phyloP scores from a whole-genome alignment of 2,888 invertebrate species.

The Eumacrocentrus americanus region DNA sequence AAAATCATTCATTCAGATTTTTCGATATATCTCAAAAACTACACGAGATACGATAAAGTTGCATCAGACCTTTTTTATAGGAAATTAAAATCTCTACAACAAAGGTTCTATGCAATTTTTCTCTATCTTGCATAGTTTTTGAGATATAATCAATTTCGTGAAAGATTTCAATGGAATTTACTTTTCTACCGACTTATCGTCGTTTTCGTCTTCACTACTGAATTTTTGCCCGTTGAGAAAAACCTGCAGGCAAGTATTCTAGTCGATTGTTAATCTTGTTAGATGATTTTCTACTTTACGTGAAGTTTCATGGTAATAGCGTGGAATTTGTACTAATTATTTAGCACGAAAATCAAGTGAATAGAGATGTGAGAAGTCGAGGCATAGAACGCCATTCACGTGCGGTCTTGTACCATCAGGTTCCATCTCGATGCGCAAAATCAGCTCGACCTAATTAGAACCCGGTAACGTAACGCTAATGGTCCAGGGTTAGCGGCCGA shows the following conservation, averaged over 20 bases:
- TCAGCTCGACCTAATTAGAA: slow-evolving; percentile 29
- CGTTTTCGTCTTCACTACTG: too few relatives aligned
- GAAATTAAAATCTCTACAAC: too few relatives aligned
- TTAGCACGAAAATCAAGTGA: background rate
- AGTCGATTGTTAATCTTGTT: background rate
- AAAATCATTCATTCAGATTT: too few relatives aligned
- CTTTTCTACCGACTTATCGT: too few relatives aligned
- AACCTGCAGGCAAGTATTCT: background rate
- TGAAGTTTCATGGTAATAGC: slow-evolving; percentile 1
- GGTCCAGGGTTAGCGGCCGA: slow-evolving; percentile 26
- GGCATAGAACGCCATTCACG: slow-evolving; percentile 11
- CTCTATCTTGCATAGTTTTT: too few relatives aligned
- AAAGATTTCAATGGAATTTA: too few relatives aligned
- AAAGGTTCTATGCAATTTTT: too few relatives aligned
- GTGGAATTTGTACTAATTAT: slow-evolving; percentile 9
- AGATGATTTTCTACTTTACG: background rate
- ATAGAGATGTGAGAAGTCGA: slow-evolving; percentile 8
- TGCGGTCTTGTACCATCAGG: slow-evolving; percentile 24
- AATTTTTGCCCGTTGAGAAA: too few relatives aligned
- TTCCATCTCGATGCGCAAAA: slow-evolving; percentile 30
- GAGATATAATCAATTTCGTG: too few relatives aligned
- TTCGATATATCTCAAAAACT: too few relatives aligned
- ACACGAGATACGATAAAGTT: too few relatives aligned
- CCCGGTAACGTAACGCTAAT: slow-evolving; percentile 24
- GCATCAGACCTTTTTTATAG: too few relatives aligned